These are phyloP conservation scores for Apocheima hispidaria DNA, from an alignment of 2,888 invertebrate genomes.

Conservation along the genomic window DNA sequence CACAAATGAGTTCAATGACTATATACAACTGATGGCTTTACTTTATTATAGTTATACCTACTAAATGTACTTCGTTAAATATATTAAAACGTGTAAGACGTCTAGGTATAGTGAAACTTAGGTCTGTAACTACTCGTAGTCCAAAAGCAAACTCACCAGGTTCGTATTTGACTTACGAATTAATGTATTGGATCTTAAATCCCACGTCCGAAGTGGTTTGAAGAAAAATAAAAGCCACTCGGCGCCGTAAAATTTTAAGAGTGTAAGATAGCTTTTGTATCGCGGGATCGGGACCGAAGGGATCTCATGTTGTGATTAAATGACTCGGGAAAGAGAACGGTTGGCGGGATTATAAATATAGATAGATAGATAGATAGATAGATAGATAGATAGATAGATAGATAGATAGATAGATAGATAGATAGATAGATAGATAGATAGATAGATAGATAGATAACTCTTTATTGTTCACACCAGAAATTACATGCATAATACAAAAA, in stretches of 20 bases:
- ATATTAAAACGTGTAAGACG: too few species aligned
- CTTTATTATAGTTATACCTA: too few species aligned
- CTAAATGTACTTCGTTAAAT: too few species aligned
- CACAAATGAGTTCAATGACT: too few species aligned
- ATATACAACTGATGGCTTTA: too few species aligned
- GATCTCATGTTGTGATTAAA: slow-evolving; percentile 17
- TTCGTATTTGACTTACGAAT: slow-evolving; percentile 42
- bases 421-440: too few species aligned
- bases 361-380: too few species aligned
- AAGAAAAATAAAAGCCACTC: slow-evolving; percentile 41
- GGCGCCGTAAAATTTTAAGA: slow-evolving; percentile 38
- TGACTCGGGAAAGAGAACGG: slow-evolving; percentile 8
- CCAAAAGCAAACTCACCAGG: slow-evolving; percentile 20
- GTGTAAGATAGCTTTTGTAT: slow-evolving; percentile 32
- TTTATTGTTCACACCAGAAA: too few species aligned
- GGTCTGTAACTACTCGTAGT: not conserved
- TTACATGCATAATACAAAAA: too few species aligned
- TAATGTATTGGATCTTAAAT: slow-evolving; percentile 38
- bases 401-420: too few species aligned
- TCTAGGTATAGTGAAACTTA: not conserved
- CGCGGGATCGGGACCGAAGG: slow-evolving; percentile 22
- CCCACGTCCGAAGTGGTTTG: slow-evolving; percentile 20
- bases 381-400: too few species aligned
- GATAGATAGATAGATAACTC: too few species aligned
- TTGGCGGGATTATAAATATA: slow-evolving; percentile 19